Base-by-base conservation (phyloP, 2,888 invertebrate genomes). In the Gandaritis pyraliata region DNA sequence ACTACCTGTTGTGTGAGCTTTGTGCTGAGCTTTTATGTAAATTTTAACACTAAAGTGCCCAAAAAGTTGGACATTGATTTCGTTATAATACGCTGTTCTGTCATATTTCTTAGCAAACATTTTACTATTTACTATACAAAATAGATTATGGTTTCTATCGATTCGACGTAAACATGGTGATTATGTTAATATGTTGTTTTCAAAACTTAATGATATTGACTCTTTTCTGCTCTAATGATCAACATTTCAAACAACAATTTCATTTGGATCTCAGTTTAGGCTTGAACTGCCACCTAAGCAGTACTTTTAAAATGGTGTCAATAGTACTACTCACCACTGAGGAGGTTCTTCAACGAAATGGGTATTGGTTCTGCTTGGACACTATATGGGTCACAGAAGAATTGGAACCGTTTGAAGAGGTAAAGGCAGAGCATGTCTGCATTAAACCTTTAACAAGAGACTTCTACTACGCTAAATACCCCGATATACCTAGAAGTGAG, bases 401-500 rank as follows among this genome's bases (percentile, higher is more conserved):
- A 51, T 60, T 92, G 77, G 91, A 91, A 72, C 90, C 91, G 0
- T 91, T 91, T 66, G 90, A 90, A 65, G 90, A 90, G 65, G 78
- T 90, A 2, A 83, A 82, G 68, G 80, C 81, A 0, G 88, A 90
- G 69, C 80, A 89, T 61, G 59, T 78, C 36, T 91, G 81, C 70
- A 59, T 68, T 0, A 91, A 89, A 69, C 91, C 92, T 0, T 69
- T 90, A 0, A 78, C 90, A 13, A 85, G 85, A 73, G 92, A 91
- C 63, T 71, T 82, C 16, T 92, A 91, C 61, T 90, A 92, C 63
- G 76, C 87, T 0, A 89, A 83, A 66, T 81, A 80, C 65, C 90
- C 90, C 1, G 90, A 91, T 47, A 89, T 92, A 78, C 84, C 86
- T 0, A 79, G 90, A 75, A 91, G 92, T 68, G 90, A 90, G 74